phyloP scores from a whole-genome alignment of 1,140 invertebrate genomes.

The Drosophila sulfurigaster region DNA sequence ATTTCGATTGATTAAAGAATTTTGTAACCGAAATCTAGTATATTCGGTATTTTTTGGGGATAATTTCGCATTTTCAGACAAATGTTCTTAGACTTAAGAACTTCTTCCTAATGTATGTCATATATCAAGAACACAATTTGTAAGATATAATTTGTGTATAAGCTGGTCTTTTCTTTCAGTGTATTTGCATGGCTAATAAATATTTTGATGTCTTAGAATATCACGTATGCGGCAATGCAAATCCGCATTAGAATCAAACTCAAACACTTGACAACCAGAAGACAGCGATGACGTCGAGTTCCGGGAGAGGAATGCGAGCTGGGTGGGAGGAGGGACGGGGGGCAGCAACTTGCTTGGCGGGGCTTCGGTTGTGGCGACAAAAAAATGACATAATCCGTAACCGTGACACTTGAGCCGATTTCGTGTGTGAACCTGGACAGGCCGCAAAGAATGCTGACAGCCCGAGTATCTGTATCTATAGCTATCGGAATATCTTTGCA shows the following conservation, averaged over 20 bases:
- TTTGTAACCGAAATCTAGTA: no score
- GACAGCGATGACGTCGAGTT: conserved; percentile 27
- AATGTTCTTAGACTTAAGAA: no score
- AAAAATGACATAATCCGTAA: conserved; percentile 68
- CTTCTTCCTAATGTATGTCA: no score
- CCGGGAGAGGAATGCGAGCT: conserved; percentile 11
- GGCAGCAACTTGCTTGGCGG: neutral
- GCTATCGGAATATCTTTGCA: conserved; percentile 3
- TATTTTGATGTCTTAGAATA: neutral
- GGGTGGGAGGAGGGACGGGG: neutral
- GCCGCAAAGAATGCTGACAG: conserved; percentile 33
- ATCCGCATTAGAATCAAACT: conserved; percentile 66
- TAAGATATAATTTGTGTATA: no score
- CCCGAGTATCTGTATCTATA: conserved; percentile 21
- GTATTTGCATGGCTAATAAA: neutral
- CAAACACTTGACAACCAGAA: conserved; percentile 53
- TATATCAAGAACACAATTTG: no score
- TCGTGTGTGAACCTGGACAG: conserved; percentile 54
- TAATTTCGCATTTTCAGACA: no score
- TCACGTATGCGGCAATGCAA: conserved; percentile 31
- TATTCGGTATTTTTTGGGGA: no score
- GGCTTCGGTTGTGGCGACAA: conserved; percentile 32
- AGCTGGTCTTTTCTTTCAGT: no score
- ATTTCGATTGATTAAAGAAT: no score
- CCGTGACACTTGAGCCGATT: conserved; percentile 74